These are phyloP conservation scores for Columba guinea DNA, from an alignment of 2,797 vertebrate species.

Conservation along the genomic window DNA sequence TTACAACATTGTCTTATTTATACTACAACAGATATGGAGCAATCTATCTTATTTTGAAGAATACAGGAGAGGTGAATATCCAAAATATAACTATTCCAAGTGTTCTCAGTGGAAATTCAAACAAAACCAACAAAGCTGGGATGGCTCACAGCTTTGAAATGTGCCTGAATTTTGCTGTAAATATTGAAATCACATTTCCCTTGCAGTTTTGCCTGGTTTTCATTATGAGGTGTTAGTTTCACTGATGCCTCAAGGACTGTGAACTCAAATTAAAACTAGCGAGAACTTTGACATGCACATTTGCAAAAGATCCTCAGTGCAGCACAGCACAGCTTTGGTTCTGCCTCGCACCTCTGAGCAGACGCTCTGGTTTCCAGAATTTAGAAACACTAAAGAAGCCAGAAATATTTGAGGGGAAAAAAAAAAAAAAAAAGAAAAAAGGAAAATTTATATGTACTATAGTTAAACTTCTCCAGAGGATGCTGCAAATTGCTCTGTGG, in stretches of 20 bases:
- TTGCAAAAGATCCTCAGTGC: background rate
- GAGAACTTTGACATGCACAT: slow-evolving; percentile 18
- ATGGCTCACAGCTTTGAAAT: slow-evolving; percentile 28
- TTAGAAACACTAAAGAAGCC: background rate
- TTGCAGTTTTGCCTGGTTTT: slow-evolving; percentile 32
- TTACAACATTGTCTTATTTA: background rate
- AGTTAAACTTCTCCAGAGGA: background rate
- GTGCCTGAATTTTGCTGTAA: slow-evolving; percentile 26
- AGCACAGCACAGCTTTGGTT: background rate
- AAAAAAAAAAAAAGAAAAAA: background rate
- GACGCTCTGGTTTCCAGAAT: background rate
- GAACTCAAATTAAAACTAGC: slow-evolving; percentile 41
- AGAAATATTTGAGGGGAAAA: background rate
- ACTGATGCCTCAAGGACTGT: slow-evolving; percentile 21
- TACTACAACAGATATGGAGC: background rate
- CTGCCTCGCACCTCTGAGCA: background rate
- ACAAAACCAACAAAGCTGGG: slow-evolving; percentile 5
- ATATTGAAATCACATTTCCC: slow-evolving; percentile 55
- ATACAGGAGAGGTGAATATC: background rate
- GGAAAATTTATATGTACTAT: background rate
- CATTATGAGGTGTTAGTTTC: slow-evolving; percentile 53
- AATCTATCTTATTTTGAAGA: background rate
- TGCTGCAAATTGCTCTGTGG: background rate
- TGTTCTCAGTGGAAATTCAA: slow-evolving; percentile 15
- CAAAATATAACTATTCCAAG: background rate